Conservation (phyloP, 2,888 invertebrate species). For the Ypsolopha sequella region DNA sequence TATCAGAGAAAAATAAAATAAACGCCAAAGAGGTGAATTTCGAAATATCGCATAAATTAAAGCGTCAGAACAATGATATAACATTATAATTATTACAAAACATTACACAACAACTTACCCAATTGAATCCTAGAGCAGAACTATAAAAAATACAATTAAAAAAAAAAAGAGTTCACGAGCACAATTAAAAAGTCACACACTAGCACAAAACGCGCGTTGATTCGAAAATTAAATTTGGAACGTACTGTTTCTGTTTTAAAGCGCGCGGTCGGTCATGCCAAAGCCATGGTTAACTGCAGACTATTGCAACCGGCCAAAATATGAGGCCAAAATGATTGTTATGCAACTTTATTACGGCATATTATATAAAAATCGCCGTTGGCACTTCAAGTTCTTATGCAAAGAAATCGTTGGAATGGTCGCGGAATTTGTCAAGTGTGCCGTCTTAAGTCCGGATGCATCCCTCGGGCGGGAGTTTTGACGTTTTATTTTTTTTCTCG, state of each 20-base stretch:
- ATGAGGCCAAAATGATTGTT: constrained; percentile 57
- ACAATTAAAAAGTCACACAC: constrained; percentile 22
- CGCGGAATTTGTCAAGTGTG: too few species aligned
- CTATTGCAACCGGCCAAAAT: constrained; percentile 54
- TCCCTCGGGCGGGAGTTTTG: too few species aligned
- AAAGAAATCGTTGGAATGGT: constrained; percentile 20
- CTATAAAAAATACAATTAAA: constrained; percentile 8
- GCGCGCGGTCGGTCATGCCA: constrained; percentile 29
- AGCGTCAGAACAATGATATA: too few species aligned
- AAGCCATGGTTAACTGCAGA: constrained; percentile 41
- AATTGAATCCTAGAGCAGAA: constrained; percentile 3
- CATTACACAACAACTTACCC: too few species aligned
- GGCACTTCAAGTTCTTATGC: constrained; percentile 39
- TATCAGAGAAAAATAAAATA: too few species aligned
- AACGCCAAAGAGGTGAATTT: too few species aligned
- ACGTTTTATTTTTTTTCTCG: too few species aligned
- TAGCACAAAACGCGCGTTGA: constrained; percentile 18
- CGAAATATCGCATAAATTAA: too few species aligned
- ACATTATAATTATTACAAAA: too few species aligned
- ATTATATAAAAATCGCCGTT: constrained; percentile 62
- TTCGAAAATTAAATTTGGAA: constrained; percentile 9
- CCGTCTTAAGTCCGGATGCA: too few species aligned
- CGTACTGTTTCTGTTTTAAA: constrained; percentile 30
- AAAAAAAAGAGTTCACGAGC: constrained; percentile 11
- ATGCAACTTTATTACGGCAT: constrained; percentile 55